These are phyloP conservation scores for Carassius gibelio DNA, from an alignment of 2,113 vertebrate species.

Conservation along the genomic window DNA sequence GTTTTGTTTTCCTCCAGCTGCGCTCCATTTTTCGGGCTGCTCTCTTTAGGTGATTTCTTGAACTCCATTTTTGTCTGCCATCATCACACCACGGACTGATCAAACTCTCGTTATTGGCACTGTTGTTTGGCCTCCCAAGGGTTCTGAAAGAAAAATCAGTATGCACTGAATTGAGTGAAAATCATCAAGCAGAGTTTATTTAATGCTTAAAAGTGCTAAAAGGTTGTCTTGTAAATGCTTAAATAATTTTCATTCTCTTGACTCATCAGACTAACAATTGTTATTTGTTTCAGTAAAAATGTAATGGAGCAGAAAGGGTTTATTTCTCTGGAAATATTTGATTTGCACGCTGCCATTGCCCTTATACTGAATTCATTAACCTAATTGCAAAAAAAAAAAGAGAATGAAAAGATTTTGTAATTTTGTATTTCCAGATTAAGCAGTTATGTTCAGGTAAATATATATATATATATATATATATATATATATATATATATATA, in stretches of 20 bases:
- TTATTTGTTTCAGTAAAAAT: slow-evolving; percentile 42
- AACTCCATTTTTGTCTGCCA: background rate
- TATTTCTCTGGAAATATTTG: background rate
- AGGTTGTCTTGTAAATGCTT: slow-evolving; percentile 25
- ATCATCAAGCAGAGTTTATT: slow-evolving; percentile 35
- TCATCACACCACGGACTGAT: background rate
- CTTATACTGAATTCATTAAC: slow-evolving; percentile 50
- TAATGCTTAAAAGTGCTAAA: slow-evolving; percentile 35
- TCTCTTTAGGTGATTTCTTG: no score
- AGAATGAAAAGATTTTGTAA: background rate
- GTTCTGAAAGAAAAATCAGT: slow-evolving; percentile 21
- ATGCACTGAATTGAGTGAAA: slow-evolving; percentile 2
- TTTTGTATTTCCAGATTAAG: no score
- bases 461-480: no score
- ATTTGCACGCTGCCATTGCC: slow-evolving; percentile 37
- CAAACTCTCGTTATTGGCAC: background rate
- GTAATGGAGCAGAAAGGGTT: slow-evolving; percentile 50
- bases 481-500: no score
- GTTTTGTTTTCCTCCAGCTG: no score
- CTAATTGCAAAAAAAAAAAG: slow-evolving; percentile 12
- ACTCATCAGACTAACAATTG: slow-evolving; percentile 43
- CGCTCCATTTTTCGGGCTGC: no score
- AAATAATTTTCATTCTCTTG: slow-evolving; percentile 36
- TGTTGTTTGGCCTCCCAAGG: background rate
- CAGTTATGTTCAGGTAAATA: no score